Base-by-base conservation (phyloP, 2,797 vertebrate species). In the Lerista edwardsae region DNA sequence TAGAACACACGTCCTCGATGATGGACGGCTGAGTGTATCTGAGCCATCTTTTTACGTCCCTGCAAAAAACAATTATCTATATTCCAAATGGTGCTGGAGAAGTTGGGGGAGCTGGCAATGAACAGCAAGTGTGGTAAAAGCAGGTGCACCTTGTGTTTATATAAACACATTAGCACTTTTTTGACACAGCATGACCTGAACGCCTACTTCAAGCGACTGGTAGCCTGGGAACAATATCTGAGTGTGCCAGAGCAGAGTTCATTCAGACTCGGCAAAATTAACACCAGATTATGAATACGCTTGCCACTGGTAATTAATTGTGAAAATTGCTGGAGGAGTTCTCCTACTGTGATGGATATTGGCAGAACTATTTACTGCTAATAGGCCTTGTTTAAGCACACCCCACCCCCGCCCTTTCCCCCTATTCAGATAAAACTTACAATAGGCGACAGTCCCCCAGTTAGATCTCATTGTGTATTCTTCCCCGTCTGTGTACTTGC, bases 241-340 rank as follows among this genome's bases (percentile, higher is more conserved):
- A 95, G 91, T 88, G n/a, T 93, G 87, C 90, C 92, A 94, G 93
- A 94, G 90, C 91, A 59, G 86, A 93, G 92, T 90, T 94, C 93
- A 94, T 96, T 96, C 95, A 95, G 92, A 95, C 94, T 91, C 86
- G 94, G 94, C 95, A 96, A 97, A 96, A 97, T 96, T 97, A 97
- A 97, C 95, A 96, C 93, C 93, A 96, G 94, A 95, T 97, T 95
- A 96, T 96, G 95, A 96, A 96, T 96, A 92, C 92, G 82, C 93
- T 96, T 95, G 92, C 91, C 93, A 93, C 94, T 95, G 94, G 91
- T 96, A 97, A 94, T 94, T 94, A 94, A 95, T 93, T 44, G 83
- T 90, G 86, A 95, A 95, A 95, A 93, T 94, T 92, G 88, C 93
- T 94, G 86, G 89, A 94, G 92, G 91, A 93, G 81, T 93, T 91